These are phyloP conservation scores for Drosophila differens DNA, from an alignment of 2,888 invertebrate genomes.

Conservation along the genomic window DNA sequence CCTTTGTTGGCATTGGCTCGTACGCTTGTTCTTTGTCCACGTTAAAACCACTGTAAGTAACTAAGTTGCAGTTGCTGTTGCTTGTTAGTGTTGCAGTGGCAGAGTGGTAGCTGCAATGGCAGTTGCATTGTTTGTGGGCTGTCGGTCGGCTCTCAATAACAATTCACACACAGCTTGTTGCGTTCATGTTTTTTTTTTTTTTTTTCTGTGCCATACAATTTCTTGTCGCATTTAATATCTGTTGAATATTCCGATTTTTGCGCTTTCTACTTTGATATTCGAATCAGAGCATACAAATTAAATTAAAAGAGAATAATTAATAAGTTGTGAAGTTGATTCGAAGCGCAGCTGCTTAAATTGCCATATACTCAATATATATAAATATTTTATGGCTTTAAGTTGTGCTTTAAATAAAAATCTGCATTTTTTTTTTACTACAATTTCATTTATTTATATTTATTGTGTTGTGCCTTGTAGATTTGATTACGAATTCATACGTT, in stretches of 20 bases:
- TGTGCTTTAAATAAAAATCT: slow-evolving; percentile 22
- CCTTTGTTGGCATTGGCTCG: slow-evolving; percentile 65
- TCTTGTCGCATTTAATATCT: slow-evolving; percentile 57
- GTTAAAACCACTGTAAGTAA: slow-evolving; percentile 74
- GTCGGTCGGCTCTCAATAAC: slow-evolving; percentile 54
- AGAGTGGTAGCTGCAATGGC: slow-evolving; percentile 24
- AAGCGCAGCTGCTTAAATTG: slow-evolving; percentile 19
- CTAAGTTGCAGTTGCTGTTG: slow-evolving; percentile 63
- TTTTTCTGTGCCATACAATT: slow-evolving; percentile 30
- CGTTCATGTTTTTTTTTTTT: slow-evolving; percentile 31
- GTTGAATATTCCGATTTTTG: slow-evolving; percentile 59
- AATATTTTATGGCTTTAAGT: slow-evolving; percentile 2
- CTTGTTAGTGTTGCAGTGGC: slow-evolving; percentile 6
- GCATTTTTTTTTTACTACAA: slow-evolving; percentile 1
- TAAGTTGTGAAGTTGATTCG: slow-evolving; percentile 29
- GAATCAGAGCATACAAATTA: slow-evolving; percentile 39
- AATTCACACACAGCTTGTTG: slow-evolving; percentile 64
- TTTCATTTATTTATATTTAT: slow-evolving; percentile 2
- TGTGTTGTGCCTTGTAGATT: background rate
- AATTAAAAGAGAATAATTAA: slow-evolving; percentile 54
- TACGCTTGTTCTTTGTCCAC: slow-evolving; percentile 51
- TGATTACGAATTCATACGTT: background rate
- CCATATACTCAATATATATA: slow-evolving; percentile 8
- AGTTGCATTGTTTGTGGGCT: slow-evolving; percentile 38
- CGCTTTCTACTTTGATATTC: slow-evolving; percentile 45